phyloP scores from a whole-genome alignment of 2,888 invertebrate genomes.

The Meteorus cinctellus region DNA sequence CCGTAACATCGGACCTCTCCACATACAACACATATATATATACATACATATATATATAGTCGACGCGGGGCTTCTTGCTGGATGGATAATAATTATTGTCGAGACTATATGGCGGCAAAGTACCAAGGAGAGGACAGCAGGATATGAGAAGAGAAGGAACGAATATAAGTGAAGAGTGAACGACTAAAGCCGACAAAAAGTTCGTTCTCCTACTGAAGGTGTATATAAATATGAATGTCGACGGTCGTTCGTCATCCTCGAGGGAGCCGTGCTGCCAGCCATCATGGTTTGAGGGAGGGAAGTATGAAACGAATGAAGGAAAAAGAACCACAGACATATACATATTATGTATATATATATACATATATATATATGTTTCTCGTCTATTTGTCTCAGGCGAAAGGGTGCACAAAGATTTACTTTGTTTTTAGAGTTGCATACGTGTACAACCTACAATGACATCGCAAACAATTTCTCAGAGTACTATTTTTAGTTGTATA shows the following conservation, averaged over 20 bases:
- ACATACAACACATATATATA: conserved; percentile 20
- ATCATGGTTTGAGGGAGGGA: conserved; percentile 19
- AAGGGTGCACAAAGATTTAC: conserved; percentile 51
- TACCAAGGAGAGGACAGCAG: background rate
- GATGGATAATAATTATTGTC: conserved; percentile 46
- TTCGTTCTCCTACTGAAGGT: conserved; percentile 16
- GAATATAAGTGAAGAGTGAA: conserved; percentile 31
- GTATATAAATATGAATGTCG: conserved; percentile 48
- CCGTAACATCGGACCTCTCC: conserved; percentile 9
- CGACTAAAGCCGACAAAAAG: conserved; percentile 30
- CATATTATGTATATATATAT: background rate
- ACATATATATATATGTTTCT: background rate
- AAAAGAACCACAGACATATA: background rate
- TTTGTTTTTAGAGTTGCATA: conserved; percentile 54
- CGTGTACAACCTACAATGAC: conserved; percentile 43
- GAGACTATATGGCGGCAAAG: conserved; percentile 18
- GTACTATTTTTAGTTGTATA: conserved; percentile 13
- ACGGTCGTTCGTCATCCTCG: conserved; percentile 51
- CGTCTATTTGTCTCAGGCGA: conserved; percentile 21
- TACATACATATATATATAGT: conserved; percentile 40
- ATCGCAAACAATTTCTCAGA: conserved; percentile 31
- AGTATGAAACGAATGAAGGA: background rate
- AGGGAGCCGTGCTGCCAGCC: conserved; percentile 38
- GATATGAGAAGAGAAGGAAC: conserved; percentile 4
- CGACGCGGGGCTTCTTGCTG: conserved; percentile 39